These are phyloP conservation scores for Timema cristinae DNA, from an alignment of 2,888 invertebrate genomes.

Conservation along the genomic window DNA sequence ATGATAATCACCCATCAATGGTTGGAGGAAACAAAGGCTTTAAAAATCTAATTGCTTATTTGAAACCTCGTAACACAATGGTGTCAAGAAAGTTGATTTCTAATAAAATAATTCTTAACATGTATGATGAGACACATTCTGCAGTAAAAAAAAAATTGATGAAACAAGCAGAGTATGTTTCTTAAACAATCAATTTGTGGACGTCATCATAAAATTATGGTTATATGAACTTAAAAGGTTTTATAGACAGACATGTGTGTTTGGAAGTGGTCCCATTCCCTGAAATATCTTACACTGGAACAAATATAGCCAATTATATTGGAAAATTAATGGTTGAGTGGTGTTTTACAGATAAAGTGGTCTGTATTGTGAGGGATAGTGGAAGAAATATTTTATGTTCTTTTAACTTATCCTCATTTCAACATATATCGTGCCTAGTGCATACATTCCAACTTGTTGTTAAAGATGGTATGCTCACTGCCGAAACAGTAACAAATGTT, in stretches of 20 bases:
- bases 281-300: not conserved
- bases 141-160: not conserved
- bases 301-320: not conserved
- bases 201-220: conserved; percentile 1
- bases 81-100: not conserved
- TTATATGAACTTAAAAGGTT: not conserved
- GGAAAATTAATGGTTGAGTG: not conserved
- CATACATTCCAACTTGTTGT: not conserved
- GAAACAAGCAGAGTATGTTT: not conserved
- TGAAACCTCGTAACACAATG: not conserved
- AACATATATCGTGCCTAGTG: not conserved
- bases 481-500: not conserved
- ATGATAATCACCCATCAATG: not conserved
- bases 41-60: not conserved
- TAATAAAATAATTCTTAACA: not conserved
- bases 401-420: not conserved
- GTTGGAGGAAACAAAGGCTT: conserved; percentile 6
- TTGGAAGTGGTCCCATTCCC: not conserved
- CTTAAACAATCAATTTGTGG: not conserved
- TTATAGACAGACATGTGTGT: not conserved
- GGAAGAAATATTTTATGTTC: not conserved
- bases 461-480: not conserved
- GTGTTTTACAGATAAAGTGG: not conserved
- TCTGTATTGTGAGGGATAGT: not conserved
- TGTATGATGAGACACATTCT: not conserved